Base-by-base conservation (phyloP, 2,113 vertebrate genomes). In the Toxostoma redivivum region DNA sequence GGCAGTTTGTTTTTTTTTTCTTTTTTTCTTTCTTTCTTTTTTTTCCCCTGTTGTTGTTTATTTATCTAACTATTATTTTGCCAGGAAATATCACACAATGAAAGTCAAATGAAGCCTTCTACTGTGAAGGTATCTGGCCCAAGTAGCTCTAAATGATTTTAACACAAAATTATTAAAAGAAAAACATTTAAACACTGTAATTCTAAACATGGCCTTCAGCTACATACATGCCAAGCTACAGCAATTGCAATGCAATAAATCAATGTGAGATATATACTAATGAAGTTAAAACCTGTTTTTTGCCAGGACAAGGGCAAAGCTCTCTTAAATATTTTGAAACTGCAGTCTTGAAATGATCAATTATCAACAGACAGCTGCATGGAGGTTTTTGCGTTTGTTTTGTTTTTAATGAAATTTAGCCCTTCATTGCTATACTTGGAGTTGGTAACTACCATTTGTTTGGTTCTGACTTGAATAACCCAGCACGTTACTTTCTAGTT, bases 291-390 rank as follows among this genome's bases (percentile, higher is more conserved):
- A 77, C 33, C 81, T 94, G 92, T 93, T 92, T 77, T 86, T 86
- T 93, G 78, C 67, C 88, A 94, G 90, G 95, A 87, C 95, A 94
- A 97, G 82, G 93, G 85, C 88, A 96, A 97, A 95, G 22, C 64
- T 94, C 95, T 96, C 92, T 92, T 86, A 97, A 98, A 96, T 96
- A 97, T 96, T 94, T 92, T 97, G 94, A 97, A 97, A 97, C 50
- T 67, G 54, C 57, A 87, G 91, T 94, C 96, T 94, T 95, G 82
- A 91, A 95, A 97, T 94, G 72, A 97, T 97, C 48, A 58, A 95
- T 97, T 98, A 98, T 97, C 93, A 98, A 97, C 94, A 97, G 94
- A 97, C 53, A 93, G 73, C 90, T 97, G 86, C 80, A 77, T 53
- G 51, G 21, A 67, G 2, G 7, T 48, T 91, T 61, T 95, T 96